Evolutionary conservation across 2,888 invertebrate genomes (phyloP).

Genomic region (Leptinotarsa juncta): DNA sequence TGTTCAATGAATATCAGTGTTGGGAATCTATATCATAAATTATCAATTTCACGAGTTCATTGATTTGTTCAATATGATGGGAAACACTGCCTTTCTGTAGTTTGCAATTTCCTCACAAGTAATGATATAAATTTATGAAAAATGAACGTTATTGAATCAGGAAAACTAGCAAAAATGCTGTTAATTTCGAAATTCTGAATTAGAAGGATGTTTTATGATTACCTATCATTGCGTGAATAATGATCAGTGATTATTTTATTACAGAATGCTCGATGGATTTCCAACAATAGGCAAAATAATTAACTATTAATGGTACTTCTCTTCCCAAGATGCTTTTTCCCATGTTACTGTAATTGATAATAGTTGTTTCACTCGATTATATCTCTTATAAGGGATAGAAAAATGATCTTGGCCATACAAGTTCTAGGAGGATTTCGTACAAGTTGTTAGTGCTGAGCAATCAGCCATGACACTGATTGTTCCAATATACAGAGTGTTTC

Average conservation of each 20-base stretch:
- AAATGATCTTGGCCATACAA: slow-evolving; percentile 1
- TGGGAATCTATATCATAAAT: neutral
- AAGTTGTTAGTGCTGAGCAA: no score
- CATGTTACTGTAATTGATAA: slow-evolving; percentile 15
- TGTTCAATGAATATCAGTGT: neutral
- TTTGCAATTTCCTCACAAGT: no score
- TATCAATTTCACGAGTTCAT: neutral
- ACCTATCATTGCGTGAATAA: slow-evolving; percentile 8
- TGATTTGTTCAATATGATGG: no score
- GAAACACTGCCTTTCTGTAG: no score
- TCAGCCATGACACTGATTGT: no score
- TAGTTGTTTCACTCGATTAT: neutral
- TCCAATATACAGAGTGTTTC: no score
- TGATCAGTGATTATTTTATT: neutral
- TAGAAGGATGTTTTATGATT: neutral
- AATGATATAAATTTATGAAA: no score
- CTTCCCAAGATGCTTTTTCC: slow-evolving; percentile 16
- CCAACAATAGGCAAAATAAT: slow-evolving; percentile 27
- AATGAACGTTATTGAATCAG: no score
- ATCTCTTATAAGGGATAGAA: slow-evolving; percentile 1
- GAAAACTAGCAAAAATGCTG: neutral
- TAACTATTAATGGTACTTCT: slow-evolving; percentile 12
- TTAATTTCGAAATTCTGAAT: neutral
- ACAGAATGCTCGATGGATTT: slow-evolving; percentile 15
- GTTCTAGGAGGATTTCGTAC: neutral